Evolutionary conservation across 2,888 invertebrate species (phyloP).

Genomic region (Eupelmus urozonus): DNA sequence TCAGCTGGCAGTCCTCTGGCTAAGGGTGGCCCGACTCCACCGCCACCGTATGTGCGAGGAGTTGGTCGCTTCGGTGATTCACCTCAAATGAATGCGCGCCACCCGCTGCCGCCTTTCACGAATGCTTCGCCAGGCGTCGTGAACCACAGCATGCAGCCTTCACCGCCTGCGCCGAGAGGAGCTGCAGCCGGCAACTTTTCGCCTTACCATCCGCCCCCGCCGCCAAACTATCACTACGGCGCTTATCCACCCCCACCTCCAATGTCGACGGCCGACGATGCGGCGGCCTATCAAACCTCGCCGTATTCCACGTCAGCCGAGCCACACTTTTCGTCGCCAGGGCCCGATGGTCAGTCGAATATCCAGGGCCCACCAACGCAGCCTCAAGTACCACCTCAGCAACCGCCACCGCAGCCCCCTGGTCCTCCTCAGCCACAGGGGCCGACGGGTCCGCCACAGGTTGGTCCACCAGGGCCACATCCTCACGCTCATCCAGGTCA

Average conservation of each 20-base stretch:
- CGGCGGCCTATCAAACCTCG: conserved; percentile 76
- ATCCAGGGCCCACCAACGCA: conserved; percentile 63
- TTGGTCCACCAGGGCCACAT: conserved; percentile 39
- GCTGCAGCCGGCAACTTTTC: conserved; percentile 74
- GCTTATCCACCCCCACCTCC: conserved; percentile 77
- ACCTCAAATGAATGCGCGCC: conserved; percentile 64
- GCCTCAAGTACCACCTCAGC: conserved; percentile 57
- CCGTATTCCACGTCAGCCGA: conserved; percentile 71
- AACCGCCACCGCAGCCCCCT: conserved; percentile 55
- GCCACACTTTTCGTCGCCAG: conserved; percentile 63
- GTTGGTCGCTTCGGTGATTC: conserved; percentile 71
- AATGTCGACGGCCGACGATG: conserved; percentile 76
- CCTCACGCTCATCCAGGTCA: conserved; percentile 61
- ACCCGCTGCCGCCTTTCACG: conserved; percentile 72
- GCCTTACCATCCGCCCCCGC: conserved; percentile 78
- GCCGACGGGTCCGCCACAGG: conserved; percentile 47
- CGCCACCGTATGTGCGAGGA: conserved; percentile 74
- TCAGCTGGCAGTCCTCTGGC: conserved; percentile 74
- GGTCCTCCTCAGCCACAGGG: conserved; percentile 45
- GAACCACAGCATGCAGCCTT: conserved; percentile 72
- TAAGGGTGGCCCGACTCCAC: conserved; percentile 73
- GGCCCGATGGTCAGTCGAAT: conserved; percentile 59
- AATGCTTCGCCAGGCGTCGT: conserved; percentile 67
- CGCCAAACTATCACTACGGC: conserved; percentile 78
- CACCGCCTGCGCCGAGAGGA: conserved; percentile 73